Percentiles rank a stretch among this genome's conserved stretches.
These are phyloP conservation scores for Mareca strepera DNA, from an alignment of 2,797 vertebrate species.

Conservation along the genomic window DNA sequence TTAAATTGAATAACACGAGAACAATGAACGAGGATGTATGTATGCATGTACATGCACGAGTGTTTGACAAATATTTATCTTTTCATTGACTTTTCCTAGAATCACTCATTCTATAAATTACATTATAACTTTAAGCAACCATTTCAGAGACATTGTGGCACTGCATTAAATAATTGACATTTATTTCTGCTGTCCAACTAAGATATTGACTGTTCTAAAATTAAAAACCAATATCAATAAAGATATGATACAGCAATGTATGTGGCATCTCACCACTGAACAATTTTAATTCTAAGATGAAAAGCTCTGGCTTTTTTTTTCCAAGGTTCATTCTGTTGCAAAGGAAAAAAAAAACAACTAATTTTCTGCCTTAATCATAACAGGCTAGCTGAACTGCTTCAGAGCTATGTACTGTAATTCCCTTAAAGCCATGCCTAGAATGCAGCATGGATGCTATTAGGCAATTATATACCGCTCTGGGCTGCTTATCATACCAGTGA, in stretches of 20 bases:
- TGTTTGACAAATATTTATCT: neutral
- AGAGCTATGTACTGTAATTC: neutral
- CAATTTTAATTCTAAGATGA: neutral
- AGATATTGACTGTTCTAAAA: neutral
- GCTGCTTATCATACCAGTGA: neutral
- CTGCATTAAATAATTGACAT: neutral
- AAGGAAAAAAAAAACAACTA: neutral
- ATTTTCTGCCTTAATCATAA: neutral
- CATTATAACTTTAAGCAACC: neutral
- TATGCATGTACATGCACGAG: neutral
- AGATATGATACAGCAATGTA: neutral
- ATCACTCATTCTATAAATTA: neutral
- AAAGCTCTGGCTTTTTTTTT: neutral
- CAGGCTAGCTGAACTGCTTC: neutral
- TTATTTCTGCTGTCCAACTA: neutral
- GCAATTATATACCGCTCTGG: neutral
- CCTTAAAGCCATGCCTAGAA: neutral
- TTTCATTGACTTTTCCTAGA: neutral
- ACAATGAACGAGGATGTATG: neutral
- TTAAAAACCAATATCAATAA: neutral
- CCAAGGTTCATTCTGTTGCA: neutral
- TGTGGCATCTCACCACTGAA: neutral
- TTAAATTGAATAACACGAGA: neutral
- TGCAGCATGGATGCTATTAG: neutral
- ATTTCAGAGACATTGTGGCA: neutral